Evolutionary conservation across 1,140 invertebrate species (phyloP), one percentile per base, ranked within the genome.

Genomic region (Drosophila sproati): DNA sequence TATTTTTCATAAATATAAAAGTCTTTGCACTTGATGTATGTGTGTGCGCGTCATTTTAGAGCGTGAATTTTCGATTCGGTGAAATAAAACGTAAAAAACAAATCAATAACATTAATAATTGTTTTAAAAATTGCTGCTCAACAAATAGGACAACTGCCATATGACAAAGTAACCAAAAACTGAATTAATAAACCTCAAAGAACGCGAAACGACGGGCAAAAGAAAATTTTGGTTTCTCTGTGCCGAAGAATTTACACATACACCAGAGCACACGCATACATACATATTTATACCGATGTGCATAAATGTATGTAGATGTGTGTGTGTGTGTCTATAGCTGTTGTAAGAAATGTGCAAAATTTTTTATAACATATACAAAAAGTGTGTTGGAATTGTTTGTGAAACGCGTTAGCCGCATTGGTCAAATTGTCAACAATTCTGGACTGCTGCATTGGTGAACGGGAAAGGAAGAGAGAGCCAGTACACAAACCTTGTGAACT

Each of bases 341-440:
- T 73, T 87, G 66, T 77, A 64, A 69, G 67, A 88, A 87, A 74
- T 83, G 83, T 87, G 83, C 77, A 80, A 76, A 82, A 83, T 80
- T 88, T 54, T 80, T 71, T 72, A 61, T 82, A 86, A 77, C 32
- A 69, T 69, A 68, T 60, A 54, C 12, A 74, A 78, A 78, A 32
- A 20, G 4, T n/a, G 39, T 80, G 64, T 69, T 83, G 54, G 80
- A 80, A 69, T 60, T 71, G 31, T 55, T 50, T 50, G 29, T 10
- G 35, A 54, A 69, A 35, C 48, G 41, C 66, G 66, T 82, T 55
- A 10, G 57, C 45, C 41, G 63, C 43, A 29, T 31, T 63, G 47
- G 63, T 48, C 54, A 82, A 82, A 77, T 72, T 62, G 61, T 68
- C 51, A 48, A 43, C 56, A 32, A 63, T 32, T 48, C 43, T 71